These are phyloP conservation scores for Betta splendens DNA, from an alignment of 2,797 vertebrate genomes.

Conservation along the genomic window DNA sequence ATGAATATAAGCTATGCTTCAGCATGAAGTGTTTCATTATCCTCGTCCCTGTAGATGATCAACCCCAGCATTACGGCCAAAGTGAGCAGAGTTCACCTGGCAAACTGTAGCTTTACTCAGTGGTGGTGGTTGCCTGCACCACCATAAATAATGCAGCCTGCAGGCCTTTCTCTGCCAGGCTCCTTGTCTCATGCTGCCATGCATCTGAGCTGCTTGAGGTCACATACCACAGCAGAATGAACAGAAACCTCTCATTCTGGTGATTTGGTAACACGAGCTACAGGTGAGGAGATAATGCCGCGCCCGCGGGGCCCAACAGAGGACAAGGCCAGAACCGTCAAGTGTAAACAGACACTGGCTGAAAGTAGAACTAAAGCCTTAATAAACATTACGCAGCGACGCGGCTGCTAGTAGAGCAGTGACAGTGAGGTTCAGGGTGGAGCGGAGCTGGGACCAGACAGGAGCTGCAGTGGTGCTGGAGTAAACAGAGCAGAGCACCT, in stretches of 20 bases:
- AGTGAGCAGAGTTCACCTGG: neutral
- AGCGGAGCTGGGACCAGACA: constrained; percentile 41
- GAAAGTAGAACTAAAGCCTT: constrained; percentile 39
- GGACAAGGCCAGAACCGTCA: constrained; percentile 47
- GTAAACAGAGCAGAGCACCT: constrained; percentile 58
- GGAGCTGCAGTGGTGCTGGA: constrained; percentile 50
- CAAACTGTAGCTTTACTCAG: too few relatives aligned
- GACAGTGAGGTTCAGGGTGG: constrained; percentile 49
- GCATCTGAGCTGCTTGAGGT: constrained; percentile 31
- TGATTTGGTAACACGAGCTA: constrained; percentile 55
- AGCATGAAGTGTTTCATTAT: too few relatives aligned
- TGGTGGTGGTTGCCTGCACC: too few relatives aligned
- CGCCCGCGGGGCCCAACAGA: constrained; percentile 54
- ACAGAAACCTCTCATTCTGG: constrained; percentile 29
- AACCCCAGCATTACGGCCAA: constrained; percentile 9
- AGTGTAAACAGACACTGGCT: constrained; percentile 58
- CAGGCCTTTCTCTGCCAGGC: constrained; percentile 16
- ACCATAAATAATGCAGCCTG: constrained; percentile 42
- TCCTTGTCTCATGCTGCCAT: constrained; percentile 5
- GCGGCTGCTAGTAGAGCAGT: constrained; percentile 56
- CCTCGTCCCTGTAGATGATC: constrained; percentile 7
- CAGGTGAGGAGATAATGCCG: constrained; percentile 31
- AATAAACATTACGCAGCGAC: constrained; percentile 31
- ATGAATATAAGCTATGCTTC: too few relatives aligned
- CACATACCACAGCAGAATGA: constrained; percentile 19